Evolutionary conservation across 2,797 vertebrate species (phyloP), one percentile per base, ranked within the genome.

Genomic region (Thalassophryne amazonica): DNA sequence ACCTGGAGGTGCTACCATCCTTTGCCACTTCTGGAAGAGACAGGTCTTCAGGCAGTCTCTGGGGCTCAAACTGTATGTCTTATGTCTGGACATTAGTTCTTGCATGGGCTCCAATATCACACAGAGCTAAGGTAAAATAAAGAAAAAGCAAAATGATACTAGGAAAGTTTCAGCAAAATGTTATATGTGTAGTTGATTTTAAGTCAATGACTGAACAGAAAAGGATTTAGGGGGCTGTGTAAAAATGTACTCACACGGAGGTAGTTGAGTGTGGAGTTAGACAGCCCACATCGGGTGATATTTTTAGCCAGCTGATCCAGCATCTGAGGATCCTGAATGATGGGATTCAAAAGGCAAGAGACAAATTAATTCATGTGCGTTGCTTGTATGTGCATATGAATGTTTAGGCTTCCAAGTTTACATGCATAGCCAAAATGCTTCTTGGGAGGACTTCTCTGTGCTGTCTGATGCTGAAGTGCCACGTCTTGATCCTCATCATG

Each of bases 401-500:
- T 9, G 13, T 3, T 11, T 4, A 4, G 6, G 30, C 7, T n/a
- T 0, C 2, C 6, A 4, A 22, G 94, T 94, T 94, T 73, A 98
- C 97, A 46, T 99, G 96, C 93, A 99, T 97, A 76, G 97, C 96
- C 74, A 99, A 91, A 84, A 99, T 97, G 86, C 95, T 98, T 81
- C 97, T 94, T 10, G 97, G 96, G 64, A 99, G 94, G 69, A 99
- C 94, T 69, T 99, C 97, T 76, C 95, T 93, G 88, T 99, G 97
- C 86, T 99, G 97, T 66, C 95, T 93, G 87, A 99, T 98, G 76
- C 95, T 98, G 93, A 99, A 99, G 81, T 99, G 97, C 97, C 97
- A 99, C 0, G 97, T 98, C 89, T 98, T 98, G 92, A 99, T 99
- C 89, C 97, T 92, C 97, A 99, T 99, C 93, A 99, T 98, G 87